phyloP scores from a whole-genome alignment of 2,888 invertebrate genomes.

The Nephrotoma flavescens region DNA sequence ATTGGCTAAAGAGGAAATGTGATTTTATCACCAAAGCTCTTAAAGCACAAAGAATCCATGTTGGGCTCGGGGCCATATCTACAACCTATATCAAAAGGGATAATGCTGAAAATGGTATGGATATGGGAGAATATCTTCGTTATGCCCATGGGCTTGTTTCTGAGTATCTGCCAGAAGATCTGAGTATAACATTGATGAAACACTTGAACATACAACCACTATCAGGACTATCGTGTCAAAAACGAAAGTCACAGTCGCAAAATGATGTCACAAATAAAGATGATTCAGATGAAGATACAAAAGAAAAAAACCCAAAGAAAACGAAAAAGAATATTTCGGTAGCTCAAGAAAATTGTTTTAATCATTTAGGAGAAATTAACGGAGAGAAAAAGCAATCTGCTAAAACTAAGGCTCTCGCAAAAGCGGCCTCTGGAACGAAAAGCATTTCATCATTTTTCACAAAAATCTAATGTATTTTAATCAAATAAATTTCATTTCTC shows the following conservation, averaged over 20 bases:
- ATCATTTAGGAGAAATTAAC: not conserved
- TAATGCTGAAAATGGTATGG: slow-evolving; percentile 27
- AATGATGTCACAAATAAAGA: slow-evolving; percentile 16
- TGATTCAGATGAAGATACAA: slow-evolving; percentile 16
- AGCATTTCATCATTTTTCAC: slow-evolving; percentile 67
- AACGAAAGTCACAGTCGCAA: slow-evolving; percentile 35
- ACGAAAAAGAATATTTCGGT: not conserved
- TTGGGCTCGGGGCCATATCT: slow-evolving; percentile 57
- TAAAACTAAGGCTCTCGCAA: slow-evolving; percentile 61
- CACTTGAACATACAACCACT: slow-evolving; percentile 42
- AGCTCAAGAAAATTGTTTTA: not conserved
- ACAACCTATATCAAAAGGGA: slow-evolving; percentile 58
- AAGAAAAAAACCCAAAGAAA: slow-evolving; percentile 22
- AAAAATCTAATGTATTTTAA: slow-evolving; percentile 27
- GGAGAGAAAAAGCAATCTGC: slow-evolving; percentile 37
- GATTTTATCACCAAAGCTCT: slow-evolving; percentile 47
- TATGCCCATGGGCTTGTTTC: slow-evolving; percentile 62
- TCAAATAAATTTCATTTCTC: not conserved
- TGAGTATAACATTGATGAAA: slow-evolving; percentile 46
- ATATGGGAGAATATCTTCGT: slow-evolving; percentile 22
- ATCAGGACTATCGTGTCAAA: slow-evolving; percentile 21
- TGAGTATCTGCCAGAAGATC: slow-evolving; percentile 57
- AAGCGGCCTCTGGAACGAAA: slow-evolving; percentile 66
- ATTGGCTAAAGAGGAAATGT: slow-evolving; percentile 62
- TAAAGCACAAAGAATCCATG: slow-evolving; percentile 54